Evolutionary conservation across 2,888 invertebrate genomes (phyloP).

Genomic region (Dioctria linearis): DNA sequence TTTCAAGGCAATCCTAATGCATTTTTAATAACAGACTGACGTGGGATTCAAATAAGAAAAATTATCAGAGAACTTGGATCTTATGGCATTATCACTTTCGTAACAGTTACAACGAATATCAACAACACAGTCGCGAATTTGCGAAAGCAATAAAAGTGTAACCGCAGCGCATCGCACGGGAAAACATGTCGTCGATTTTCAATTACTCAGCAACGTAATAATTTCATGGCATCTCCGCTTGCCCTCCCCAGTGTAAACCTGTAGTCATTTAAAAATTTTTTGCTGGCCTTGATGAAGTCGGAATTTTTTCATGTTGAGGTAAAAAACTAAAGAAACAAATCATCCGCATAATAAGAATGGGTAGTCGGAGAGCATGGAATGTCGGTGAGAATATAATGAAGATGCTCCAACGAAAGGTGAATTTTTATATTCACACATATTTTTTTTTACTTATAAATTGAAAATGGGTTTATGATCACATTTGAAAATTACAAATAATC

Average conservation of each 20-base stretch:
- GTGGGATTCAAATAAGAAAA: not conserved
- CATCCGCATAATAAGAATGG: not conserved
- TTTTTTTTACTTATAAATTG: no score
- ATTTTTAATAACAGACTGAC: constrained; percentile 2
- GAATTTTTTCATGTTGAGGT: constrained; percentile 9
- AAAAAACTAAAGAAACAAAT: not conserved
- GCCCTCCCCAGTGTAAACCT: not conserved
- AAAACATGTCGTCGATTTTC: constrained; percentile 11
- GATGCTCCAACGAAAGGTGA: no score
- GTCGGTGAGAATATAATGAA: no score
- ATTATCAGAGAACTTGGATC: not conserved
- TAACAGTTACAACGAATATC: not conserved
- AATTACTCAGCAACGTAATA: not conserved
- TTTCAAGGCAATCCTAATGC: constrained; percentile 17
- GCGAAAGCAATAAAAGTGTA: not conserved
- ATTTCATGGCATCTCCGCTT: not conserved
- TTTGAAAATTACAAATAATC: no score
- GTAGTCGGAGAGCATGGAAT: not conserved
- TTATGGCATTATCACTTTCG: not conserved
- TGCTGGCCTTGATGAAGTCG: not conserved
- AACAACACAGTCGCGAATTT: not conserved
- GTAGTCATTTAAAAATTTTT: not conserved
- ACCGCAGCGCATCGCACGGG: not conserved
- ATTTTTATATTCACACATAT: no score
- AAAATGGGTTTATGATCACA: no score